Conservation (phyloP, 1,140 invertebrate genomes). For the Aleiodes sp. region DNA sequence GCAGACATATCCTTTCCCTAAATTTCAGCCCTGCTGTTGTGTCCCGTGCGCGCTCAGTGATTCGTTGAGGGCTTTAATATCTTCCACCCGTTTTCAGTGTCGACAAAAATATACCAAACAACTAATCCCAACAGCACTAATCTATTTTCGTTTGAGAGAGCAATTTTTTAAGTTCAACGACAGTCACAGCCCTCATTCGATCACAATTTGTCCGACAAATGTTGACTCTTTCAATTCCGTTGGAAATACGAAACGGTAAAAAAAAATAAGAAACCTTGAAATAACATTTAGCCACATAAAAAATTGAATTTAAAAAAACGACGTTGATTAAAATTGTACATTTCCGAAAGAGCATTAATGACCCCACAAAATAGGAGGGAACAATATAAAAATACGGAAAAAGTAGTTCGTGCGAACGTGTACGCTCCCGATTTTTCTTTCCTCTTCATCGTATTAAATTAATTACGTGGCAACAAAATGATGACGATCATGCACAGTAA, state of each 20-base stretch:
- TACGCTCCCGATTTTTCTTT: slow-evolving; percentile 8
- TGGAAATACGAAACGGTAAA: neutral
- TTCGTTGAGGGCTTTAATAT: neutral
- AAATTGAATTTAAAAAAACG: neutral
- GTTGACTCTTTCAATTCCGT: no score
- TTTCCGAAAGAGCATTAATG: neutral
- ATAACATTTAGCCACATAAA: neutral
- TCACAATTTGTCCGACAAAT: slow-evolving; percentile 7
- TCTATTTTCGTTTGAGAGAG: neutral
- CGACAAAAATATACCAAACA: neutral
- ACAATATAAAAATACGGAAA: slow-evolving; percentile 14
- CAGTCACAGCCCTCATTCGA: neutral
- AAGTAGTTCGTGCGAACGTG: slow-evolving; percentile 23
- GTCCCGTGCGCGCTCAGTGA: neutral
- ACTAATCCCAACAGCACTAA: neutral
- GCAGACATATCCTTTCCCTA: slow-evolving; percentile 2
- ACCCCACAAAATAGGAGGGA: slow-evolving; percentile 16
- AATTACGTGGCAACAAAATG: neutral
- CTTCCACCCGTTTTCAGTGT: neutral
- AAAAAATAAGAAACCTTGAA: neutral
- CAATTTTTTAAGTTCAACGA: neutral
- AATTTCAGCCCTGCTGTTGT: neutral
- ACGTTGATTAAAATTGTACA: slow-evolving; percentile 24
- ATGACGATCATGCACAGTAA: neutral
- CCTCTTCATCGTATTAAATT: slow-evolving; percentile 1